Percentiles rank a stretch among this genome's conserved stretches.
Evolutionary conservation across 2,797 vertebrate genomes (phyloP).

Genomic region (Limnodromus scolopaceus): DNA sequence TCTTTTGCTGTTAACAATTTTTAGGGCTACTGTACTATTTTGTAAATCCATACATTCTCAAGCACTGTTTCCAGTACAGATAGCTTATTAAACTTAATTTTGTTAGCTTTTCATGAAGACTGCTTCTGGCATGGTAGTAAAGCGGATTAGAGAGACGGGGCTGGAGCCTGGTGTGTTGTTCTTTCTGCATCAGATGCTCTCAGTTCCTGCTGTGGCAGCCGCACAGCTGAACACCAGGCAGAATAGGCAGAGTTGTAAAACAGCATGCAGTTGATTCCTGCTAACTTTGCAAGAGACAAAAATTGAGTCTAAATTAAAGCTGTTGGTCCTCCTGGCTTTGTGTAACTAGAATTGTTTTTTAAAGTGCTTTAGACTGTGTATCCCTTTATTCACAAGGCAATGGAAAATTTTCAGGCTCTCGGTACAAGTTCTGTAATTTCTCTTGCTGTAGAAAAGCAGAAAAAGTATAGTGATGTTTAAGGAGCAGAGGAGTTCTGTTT

Average conservation of each 20-base stretch:
- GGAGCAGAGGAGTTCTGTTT: neutral
- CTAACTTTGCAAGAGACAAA: neutral
- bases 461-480: neutral
- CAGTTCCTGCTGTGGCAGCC: neutral
- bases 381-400: neutral
- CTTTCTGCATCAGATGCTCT: neutral
- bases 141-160: neutral
- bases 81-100: neutral
- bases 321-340: neutral
- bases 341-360: neutral
- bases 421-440: neutral
- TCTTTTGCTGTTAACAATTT: neutral
- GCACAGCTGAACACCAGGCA: neutral
- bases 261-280: neutral
- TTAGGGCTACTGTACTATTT: neutral
- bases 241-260: neutral
- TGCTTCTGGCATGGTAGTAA: rapidly evolving
- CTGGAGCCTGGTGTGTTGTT: neutral
- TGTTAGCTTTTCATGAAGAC: neutral
- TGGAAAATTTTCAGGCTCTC: neutral
- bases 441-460: neutral
- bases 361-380: neutral
- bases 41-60: neutral
- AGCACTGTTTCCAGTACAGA: neutral
- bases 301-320: neutral